Conservation (phyloP, 2,888 invertebrate species). For the Tetragonisca angustula region DNA sequence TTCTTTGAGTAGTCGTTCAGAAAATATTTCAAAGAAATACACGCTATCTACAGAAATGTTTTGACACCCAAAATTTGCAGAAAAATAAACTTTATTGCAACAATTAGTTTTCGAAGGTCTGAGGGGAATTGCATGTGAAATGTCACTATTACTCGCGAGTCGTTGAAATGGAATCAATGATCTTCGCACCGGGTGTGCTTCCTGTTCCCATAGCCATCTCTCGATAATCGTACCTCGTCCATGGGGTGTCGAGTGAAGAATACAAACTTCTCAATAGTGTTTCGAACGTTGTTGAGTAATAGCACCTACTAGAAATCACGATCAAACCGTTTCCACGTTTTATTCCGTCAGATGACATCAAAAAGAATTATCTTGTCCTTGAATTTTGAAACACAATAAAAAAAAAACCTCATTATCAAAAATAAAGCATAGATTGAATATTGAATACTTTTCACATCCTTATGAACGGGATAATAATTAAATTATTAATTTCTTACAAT, state of each 20-base stretch:
- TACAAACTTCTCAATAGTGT: slow-evolving; percentile 21
- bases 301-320: background rate
- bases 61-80: no score
- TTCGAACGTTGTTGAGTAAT: slow-evolving; percentile 33
- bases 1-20: no score
- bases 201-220: slow-evolving; percentile 39
- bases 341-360: background rate
- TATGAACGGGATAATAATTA: no score
- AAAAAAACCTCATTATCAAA: background rate
- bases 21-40: no score
- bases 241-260: slow-evolving; percentile 43
- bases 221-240: slow-evolving; percentile 34
- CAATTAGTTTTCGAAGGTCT: background rate
- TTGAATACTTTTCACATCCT: background rate
- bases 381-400: background rate
- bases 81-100: no score
- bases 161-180: slow-evolving; percentile 27
- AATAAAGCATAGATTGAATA: background rate
- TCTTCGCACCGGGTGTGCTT: slow-evolving; percentile 53
- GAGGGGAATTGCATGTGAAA: background rate
- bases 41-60: no score
- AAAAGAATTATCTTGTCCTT: background rate
- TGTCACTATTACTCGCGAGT: slow-evolving; percentile 16
- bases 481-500: background rate
- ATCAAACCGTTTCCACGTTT: background rate